Conservation (phyloP, 2,888 invertebrate genomes). For the Baronia brevicornis region DNA sequence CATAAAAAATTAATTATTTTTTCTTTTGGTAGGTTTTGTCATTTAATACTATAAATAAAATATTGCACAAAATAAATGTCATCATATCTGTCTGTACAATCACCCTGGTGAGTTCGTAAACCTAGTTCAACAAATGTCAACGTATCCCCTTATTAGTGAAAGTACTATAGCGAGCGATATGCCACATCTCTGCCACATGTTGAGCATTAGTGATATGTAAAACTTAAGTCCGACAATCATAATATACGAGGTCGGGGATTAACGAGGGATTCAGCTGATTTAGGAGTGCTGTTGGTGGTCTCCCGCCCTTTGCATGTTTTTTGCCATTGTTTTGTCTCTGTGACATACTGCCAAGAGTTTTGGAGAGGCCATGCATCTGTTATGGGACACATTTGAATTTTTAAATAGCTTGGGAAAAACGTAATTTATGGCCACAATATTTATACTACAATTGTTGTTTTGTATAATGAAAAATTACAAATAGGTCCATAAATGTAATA, state of each 20-base stretch:
- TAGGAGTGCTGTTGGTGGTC: conserved; percentile 61
- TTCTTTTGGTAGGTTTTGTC: too few relatives aligned
- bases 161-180: conserved; percentile 7
- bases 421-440: too few relatives aligned
- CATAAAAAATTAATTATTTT: too few relatives aligned
- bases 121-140: too few relatives aligned
- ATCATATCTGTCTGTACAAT: too few relatives aligned
- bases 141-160: conserved; percentile 4
- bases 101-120: too few relatives aligned
- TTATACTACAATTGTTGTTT: too few relatives aligned
- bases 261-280: conserved; percentile 53
- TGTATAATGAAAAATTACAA: too few relatives aligned
- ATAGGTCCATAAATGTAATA: too few relatives aligned
- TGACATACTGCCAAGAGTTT: conserved; percentile 48
- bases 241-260: conserved; percentile 63
- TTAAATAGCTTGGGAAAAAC: conserved; percentile 21
- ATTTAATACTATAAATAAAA: too few relatives aligned
- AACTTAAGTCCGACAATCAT: conserved; percentile 64
- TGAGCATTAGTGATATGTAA: conserved; percentile 53
- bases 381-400: conserved; percentile 22
- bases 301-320: conserved; percentile 46
- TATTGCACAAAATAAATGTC: too few relatives aligned
- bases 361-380: conserved; percentile 45
- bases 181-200: conserved; percentile 57
- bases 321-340: conserved; percentile 28